Percentiles rank a stretch among this genome's conserved stretches.
Conservation (phyloP, 2,113 vertebrate species). For the Genyomyrus donnyi region DNA sequence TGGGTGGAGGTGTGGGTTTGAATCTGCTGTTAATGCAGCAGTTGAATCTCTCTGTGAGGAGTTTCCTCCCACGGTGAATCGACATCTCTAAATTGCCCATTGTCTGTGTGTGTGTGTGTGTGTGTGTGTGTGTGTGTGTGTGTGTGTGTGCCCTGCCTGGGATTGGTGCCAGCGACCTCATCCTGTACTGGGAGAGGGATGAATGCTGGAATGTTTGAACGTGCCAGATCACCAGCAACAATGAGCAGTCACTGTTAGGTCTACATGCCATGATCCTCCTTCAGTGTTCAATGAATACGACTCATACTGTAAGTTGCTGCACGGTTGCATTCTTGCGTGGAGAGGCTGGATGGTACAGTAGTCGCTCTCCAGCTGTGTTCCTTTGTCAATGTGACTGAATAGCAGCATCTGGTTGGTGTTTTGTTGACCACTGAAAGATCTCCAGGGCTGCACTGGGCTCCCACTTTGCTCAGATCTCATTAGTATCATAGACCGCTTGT, state of each 20-base stretch:
- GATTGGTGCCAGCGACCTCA: background rate
- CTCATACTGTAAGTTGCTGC: background rate
- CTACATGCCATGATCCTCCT: background rate
- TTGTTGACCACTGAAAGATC: background rate
- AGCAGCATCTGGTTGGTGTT: background rate
- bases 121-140: background rate
- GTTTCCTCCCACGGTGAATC: background rate
- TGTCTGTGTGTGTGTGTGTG: background rate
- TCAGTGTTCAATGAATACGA: background rate
- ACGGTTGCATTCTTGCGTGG: background rate
- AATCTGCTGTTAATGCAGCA: background rate
- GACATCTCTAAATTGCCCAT: background rate
- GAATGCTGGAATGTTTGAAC: background rate
- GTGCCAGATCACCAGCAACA: background rate
- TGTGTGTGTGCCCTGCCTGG: background rate
- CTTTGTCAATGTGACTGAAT: background rate
- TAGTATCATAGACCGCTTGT: background rate
- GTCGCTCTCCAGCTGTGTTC: background rate
- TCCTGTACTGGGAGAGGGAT: background rate
- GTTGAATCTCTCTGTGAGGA: background rate
- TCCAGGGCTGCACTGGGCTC: background rate
- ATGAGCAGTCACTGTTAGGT: background rate
- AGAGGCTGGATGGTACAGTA: background rate
- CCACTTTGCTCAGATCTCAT: background rate
- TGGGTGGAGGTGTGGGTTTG: background rate